Evolutionary conservation across 2,888 invertebrate species (phyloP).

Genomic region (Nomada lathburiana): DNA sequence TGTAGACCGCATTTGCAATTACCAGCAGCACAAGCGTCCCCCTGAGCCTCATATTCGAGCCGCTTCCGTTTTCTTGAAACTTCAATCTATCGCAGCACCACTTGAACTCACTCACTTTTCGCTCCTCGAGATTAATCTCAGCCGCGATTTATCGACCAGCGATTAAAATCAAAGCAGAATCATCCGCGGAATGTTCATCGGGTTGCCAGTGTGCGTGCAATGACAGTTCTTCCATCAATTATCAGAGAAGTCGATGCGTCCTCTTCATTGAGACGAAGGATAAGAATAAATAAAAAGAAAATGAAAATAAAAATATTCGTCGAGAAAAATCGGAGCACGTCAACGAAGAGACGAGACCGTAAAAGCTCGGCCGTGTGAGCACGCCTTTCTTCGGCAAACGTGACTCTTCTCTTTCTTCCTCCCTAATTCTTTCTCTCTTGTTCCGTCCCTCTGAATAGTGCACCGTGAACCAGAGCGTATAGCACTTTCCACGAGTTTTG

Average conservation of each 20-base stretch:
- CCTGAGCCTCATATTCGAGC: slow-evolving; percentile 45
- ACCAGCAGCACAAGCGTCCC: slow-evolving; percentile 49
- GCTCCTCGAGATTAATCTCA: slow-evolving; percentile 12
- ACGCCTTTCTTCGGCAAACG: slow-evolving; percentile 48
- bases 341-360: slow-evolving; percentile 9
- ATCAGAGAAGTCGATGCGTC: not conserved
- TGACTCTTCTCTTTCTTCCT: slow-evolving; percentile 40
- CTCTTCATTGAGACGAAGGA: not conserved
- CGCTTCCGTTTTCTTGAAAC: not conserved
- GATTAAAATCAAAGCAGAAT: slow-evolving; percentile 10
- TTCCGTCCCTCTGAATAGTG: slow-evolving; percentile 60
- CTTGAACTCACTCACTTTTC: slow-evolving; percentile 40
- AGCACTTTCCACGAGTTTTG: slow-evolving; percentile 68
- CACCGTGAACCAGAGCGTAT: slow-evolving; percentile 70
- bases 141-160: slow-evolving; percentile 23
- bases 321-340: slow-evolving; percentile 5
- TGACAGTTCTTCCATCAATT: not conserved
- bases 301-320: not conserved
- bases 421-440: slow-evolving; percentile 38
- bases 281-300: not conserved
- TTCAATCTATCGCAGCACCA: slow-evolving; percentile 36
- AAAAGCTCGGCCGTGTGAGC: slow-evolving; percentile 42
- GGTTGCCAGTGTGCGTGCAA: not conserved
- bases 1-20: slow-evolving; percentile 48
- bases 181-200: slow-evolving; percentile 21